Evolutionary conservation across 2,888 invertebrate genomes (phyloP).

Genomic region (Dicyrtoma fusca): DNA sequence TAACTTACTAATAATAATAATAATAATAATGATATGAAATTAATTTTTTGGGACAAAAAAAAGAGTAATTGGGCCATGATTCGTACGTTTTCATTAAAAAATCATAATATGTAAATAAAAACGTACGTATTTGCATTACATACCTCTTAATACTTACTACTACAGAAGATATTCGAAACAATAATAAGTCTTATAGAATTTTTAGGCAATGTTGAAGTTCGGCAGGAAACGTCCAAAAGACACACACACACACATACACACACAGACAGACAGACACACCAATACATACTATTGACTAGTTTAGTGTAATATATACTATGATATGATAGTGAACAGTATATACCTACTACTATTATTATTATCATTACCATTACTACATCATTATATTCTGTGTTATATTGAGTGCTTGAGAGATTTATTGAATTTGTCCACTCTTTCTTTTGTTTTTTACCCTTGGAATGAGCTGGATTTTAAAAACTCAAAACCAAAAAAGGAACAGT

Average conservation of each 20-base stretch:
- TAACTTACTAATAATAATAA: constrained; percentile 1
- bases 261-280: constrained; percentile 22
- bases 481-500: too few relatives aligned
- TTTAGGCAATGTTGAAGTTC: constrained; percentile 11
- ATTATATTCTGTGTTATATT: constrained; percentile 1
- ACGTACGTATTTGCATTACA: background rate
- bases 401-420: too few relatives aligned
- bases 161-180: background rate
- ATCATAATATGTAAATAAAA: background rate
- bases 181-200: background rate
- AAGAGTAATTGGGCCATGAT: constrained; percentile 18
- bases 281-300: background rate
- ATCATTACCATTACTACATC: constrained; percentile 10
- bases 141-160: background rate
- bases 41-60: background rate
- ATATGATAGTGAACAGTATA: too few relatives aligned
- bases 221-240: constrained; percentile 36
- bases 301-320: background rate
- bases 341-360: background rate
- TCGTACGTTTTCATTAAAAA: constrained; percentile 20
- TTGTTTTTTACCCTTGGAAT: background rate
- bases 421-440: background rate
- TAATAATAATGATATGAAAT: background rate
- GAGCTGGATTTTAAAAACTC: background rate
- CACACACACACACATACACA: constrained; percentile 23